These are phyloP conservation scores for Dasypogon diadema DNA, from an alignment of 2,888 invertebrate species.

Conservation along the genomic window DNA sequence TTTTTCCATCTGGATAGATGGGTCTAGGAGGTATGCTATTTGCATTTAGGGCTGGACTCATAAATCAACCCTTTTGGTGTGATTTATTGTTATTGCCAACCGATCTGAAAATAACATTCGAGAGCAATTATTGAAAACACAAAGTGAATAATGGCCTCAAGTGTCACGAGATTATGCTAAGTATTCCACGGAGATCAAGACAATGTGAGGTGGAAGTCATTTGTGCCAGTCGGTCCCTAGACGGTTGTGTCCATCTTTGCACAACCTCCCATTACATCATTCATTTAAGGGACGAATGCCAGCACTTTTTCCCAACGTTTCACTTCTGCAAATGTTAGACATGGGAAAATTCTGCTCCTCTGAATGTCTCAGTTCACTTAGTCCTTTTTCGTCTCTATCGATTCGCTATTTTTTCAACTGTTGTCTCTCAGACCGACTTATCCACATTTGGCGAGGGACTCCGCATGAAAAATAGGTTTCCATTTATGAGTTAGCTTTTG, in stretches of 20 bases:
- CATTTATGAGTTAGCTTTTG: conserved; percentile 38
- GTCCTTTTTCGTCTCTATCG: conserved; percentile 12
- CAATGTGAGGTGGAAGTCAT: conserved; percentile 30
- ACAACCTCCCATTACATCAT: neutral
- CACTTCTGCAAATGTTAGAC: neutral
- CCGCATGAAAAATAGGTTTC: conserved; percentile 22
- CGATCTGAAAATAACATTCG: conserved; percentile 55
- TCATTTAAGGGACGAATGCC: neutral
- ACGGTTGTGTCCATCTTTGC: neutral
- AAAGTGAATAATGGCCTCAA: conserved; percentile 54
- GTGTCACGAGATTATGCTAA: conserved; percentile 55
- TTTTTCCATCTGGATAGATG: conserved; percentile 28
- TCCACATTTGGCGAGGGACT: neutral
- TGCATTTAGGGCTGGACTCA: conserved; percentile 49
- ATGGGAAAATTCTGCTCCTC: neutral
- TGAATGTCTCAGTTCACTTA: neutral
- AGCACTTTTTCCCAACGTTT: neutral
- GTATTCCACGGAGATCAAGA: conserved; percentile 51
- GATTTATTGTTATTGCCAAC: conserved; percentile 55
- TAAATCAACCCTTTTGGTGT: conserved; percentile 56
- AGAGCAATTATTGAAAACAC: conserved; percentile 55
- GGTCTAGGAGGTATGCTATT: conserved; percentile 36
- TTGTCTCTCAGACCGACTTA: neutral
- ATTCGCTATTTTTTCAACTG: neutral
- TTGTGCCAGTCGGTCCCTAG: conserved; percentile 2